These are phyloP conservation scores for Neoascia interrupta DNA, from an alignment of 2,888 invertebrate species.

Conservation along the genomic window DNA sequence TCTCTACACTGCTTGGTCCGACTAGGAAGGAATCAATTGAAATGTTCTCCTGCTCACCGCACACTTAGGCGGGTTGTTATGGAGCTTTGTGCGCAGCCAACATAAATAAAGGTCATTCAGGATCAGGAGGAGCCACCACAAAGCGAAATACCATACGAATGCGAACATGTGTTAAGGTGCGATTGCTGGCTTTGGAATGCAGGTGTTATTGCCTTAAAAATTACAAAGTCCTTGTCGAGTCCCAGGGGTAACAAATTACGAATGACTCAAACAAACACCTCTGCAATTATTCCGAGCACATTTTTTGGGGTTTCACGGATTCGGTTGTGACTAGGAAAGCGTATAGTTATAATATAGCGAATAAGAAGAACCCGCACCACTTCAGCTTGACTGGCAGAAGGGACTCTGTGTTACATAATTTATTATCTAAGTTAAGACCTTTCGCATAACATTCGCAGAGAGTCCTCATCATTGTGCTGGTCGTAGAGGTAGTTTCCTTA, in stretches of 20 bases:
- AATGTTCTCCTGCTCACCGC: background rate
- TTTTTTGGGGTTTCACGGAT: conserved; percentile 54
- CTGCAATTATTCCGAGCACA: conserved; percentile 54
- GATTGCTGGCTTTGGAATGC: background rate
- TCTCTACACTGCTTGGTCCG: background rate
- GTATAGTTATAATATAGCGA: background rate
- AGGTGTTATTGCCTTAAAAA: conserved; percentile 31
- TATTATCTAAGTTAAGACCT: conserved; percentile 58
- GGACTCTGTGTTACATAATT: conserved; percentile 38
- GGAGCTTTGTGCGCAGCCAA: background rate
- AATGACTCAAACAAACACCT: conserved; percentile 49
- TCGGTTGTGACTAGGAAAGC: background rate
- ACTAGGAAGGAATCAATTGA: conserved; percentile 18
- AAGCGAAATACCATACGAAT: background rate
- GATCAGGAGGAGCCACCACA: background rate
- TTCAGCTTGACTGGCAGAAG: conserved; percentile 24
- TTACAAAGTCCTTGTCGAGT: conserved; percentile 16
- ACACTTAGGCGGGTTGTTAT: background rate
- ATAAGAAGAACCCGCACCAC: conserved; percentile 17
- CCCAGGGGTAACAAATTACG: conserved; percentile 33
- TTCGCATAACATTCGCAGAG: conserved; percentile 39
- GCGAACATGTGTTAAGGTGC: background rate
- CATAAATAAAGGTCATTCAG: conserved; percentile 16
- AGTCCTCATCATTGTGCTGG: conserved; percentile 11
- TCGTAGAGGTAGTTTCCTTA: conserved; percentile 30